Percentiles rank a stretch among this genome's conserved stretches.
phyloP scores from a whole-genome alignment of 1,140 invertebrate genomes.

The Marisa cornuarietis region DNA sequence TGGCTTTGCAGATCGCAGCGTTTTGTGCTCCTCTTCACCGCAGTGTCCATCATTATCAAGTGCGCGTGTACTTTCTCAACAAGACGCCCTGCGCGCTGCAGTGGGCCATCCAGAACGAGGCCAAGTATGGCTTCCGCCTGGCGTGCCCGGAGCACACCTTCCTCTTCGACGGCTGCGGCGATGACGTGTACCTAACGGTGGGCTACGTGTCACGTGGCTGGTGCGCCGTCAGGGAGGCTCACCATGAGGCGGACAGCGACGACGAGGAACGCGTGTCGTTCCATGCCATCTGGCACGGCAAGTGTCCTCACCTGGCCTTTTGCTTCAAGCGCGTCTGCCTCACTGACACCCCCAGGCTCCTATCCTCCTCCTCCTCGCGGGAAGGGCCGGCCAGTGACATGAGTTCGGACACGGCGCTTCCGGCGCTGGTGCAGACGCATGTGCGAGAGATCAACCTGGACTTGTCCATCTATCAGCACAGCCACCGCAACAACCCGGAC shows the following conservation, averaged over 20 bases:
- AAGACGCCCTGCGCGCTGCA: slow-evolving; percentile 56
- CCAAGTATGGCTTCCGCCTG: slow-evolving; percentile 43
- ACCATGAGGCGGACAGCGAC: slow-evolving; percentile 19
- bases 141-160: slow-evolving; percentile 52
- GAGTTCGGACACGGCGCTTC: not conserved
- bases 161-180: slow-evolving; percentile 38
- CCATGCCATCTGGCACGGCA: slow-evolving; percentile 49
- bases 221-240: slow-evolving; percentile 23
- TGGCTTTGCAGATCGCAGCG: slow-evolving; percentile 41
- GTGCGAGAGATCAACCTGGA: slow-evolving; percentile 42
- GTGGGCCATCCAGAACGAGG: slow-evolving; percentile 55
- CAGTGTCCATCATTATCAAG: slow-evolving; percentile 37
- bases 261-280: slow-evolving; percentile 36
- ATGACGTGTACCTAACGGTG: slow-evolving; percentile 34
- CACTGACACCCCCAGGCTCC: not conserved
- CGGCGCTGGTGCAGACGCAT: not conserved
- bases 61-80: slow-evolving; percentile 53
- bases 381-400: not conserved
- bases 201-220: slow-evolving; percentile 46
- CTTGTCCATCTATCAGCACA: slow-evolving; percentile 39
- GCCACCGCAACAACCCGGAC: slow-evolving; percentile 26
- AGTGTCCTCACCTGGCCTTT: slow-evolving; percentile 45
- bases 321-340: slow-evolving; percentile 35
- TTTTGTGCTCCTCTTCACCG: slow-evolving; percentile 41
- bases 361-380: not conserved